Base-by-base conservation (phyloP, 1,140 invertebrate genomes). In the Ips nitidus region DNA sequence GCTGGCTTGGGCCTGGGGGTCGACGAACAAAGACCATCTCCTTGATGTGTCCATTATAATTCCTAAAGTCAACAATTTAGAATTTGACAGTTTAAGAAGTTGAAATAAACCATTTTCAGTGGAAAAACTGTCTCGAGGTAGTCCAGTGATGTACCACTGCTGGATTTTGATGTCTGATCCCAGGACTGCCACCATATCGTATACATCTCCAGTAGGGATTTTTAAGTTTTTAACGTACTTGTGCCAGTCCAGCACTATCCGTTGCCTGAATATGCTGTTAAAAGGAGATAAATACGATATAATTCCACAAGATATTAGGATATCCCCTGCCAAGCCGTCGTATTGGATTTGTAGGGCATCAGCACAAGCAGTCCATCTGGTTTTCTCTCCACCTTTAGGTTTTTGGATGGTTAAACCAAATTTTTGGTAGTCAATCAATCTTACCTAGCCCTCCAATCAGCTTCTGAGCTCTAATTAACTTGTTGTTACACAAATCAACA, bases 91-190 rank as follows among this genome's bases (percentile, higher is more conserved):
- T 73, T 97, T 95, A 41, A 96, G 90, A 36, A 45, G 90, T 90
- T 2, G 94, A 97, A 82, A 97, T 96, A 22, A 22, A 71, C 87
- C 93, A 83, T 97, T 98, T 76, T 96, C 94, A 52, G 89, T 89
- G 7, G 93, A 96, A 82, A 96, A 95, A 8, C 85, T 84, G 22
- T 22, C 22, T 22, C 22, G 22, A 22, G 22, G 22, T 22, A 22
- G 22, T 81, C 97, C 94, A 71, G 88, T 86, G 1, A 94, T 94
- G 69, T 97, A 91, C 94, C 94, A 96, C 63, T 93, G 91, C 80
- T 90, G 86, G 37, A 94, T 89, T 66, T 94, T 91, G 45, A 37
- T 36, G 6, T 7, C 5, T 36, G n/a, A 6, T 90, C 86, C 1
- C 93, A 94, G 83, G 41, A 90, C 86, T 61, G 85, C 85, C 53